A percentile compares a stretch with the other conserved stretches of the same genome.
Evolutionary conservation across 2,888 invertebrate genomes (phyloP).

Genomic region (Ectemnius continuus): DNA sequence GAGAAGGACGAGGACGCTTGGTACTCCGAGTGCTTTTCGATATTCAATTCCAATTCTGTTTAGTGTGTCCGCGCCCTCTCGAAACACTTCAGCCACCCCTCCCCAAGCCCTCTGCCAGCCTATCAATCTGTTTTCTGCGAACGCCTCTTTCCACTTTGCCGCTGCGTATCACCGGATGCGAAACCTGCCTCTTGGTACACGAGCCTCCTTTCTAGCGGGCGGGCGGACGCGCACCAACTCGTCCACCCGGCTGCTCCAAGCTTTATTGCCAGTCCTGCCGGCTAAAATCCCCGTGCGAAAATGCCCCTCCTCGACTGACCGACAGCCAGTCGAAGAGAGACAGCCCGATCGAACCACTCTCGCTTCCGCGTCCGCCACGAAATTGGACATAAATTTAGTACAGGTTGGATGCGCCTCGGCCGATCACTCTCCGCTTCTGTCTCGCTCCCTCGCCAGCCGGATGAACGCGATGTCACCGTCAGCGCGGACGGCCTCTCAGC

Average conservation of each 20-base stretch:
- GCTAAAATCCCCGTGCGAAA: constrained; percentile 67
- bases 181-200: constrained; percentile 29
- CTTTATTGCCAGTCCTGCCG: constrained; percentile 64
- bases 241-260: constrained; percentile 48
- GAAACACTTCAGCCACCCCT: constrained; percentile 8
- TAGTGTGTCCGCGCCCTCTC: constrained; percentile 31
- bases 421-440: constrained; percentile 18
- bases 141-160: constrained; percentile 9
- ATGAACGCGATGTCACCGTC: not conserved
- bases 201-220: constrained; percentile 13
- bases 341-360: not conserved
- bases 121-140: not conserved
- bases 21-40: constrained; percentile 50
- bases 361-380: constrained; percentile 63
- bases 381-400: constrained; percentile 71
- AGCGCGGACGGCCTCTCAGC: too few species aligned
- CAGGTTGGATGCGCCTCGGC: constrained; percentile 30
- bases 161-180: constrained; percentile 10
- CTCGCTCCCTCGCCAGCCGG: not conserved
- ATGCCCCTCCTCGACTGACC: constrained; percentile 57
- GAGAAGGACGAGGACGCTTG: constrained; percentile 27
- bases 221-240: constrained; percentile 44
- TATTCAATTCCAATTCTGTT: constrained; percentile 59
- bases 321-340: too few species aligned
- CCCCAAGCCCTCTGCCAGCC: not conserved